Evolutionary conservation across 2,797 vertebrate species (phyloP), one percentile per base, ranked within the genome.

Genomic region (Anguilla obscura): DNA sequence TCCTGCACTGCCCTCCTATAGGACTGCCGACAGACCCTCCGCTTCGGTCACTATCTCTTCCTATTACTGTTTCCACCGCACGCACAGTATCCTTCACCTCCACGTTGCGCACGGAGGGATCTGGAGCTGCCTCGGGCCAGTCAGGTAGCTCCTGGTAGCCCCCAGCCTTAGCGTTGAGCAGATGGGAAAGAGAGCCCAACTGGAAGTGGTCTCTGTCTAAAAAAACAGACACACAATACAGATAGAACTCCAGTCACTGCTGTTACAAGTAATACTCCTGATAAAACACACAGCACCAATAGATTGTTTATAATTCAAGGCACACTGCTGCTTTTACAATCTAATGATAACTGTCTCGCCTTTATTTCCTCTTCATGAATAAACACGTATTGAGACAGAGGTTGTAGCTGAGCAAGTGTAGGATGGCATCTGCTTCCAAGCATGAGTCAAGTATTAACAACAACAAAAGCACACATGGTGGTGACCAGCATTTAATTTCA

Each of bases 181-280:
- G 95, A 90, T 99, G 99, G 88, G 99, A 99, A 89, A 99, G 93
- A 0, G 99, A 99, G 48, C 99, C 99, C 93, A 99, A 94, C 92
- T 99, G 99, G 96, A 98, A 99, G 93, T 99, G 99, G 94, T 99
- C 99, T 90, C 99, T 97, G 94, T 99, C 99, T 99, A 91, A 24
- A 84, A 45, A 85, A 56, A 63, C 24, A 24, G 86, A 88, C 80
- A 86, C 83, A 89, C 14, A 76, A 27, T 36, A 58, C 36, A 76
- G 48, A 69, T 50, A 27, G 40, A n/a, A 21, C 45, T 50, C 6
- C 9, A 50, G n/a, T 82, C 79, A 82, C 45, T 82, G 24, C 45
- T 48, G 79, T 82, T 24, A 9, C 40, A 50, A 82, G 21, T n/a
- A 24, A 48, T 50, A 21, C 40, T 48, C 50, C 40, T 24, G 40